Conservation (phyloP, 2,113 vertebrate genomes). For the Scolopax mira region DNA sequence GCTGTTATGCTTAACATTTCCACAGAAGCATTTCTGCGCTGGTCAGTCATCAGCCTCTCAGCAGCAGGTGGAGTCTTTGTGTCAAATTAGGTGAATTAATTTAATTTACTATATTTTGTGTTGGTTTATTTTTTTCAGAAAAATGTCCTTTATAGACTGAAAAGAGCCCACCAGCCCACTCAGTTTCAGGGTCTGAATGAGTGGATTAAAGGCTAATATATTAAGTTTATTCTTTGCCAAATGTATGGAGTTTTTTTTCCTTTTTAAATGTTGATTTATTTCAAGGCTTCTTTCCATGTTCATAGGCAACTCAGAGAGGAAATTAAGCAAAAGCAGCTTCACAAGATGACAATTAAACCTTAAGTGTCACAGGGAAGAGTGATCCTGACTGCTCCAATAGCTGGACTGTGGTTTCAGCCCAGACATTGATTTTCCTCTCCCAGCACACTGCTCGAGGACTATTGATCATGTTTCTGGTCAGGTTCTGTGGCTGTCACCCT, state of each 20-base stretch:
- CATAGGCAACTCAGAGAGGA: background rate
- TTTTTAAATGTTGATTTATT: background rate
- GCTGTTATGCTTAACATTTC: background rate
- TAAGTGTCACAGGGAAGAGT: background rate
- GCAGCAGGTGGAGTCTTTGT: background rate
- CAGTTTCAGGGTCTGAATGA: background rate
- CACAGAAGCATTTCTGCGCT: background rate
- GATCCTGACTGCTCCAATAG: background rate
- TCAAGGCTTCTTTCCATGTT: background rate
- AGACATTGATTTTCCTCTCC: background rate
- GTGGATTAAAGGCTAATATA: background rate
- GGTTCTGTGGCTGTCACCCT: background rate
- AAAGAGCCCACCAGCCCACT: background rate
- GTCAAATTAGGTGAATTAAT: background rate
- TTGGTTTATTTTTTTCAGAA: background rate
- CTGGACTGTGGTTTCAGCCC: background rate
- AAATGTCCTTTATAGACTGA: background rate
- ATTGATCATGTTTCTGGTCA: background rate
- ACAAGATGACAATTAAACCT: background rate
- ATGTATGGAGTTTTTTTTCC: fast-evolving
- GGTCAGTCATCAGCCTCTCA: fast-evolving
- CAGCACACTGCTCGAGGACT: background rate
- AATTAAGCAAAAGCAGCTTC: background rate
- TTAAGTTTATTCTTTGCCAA: background rate
- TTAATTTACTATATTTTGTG: background rate